Evolutionary conservation across 2,797 vertebrate genomes (phyloP).

Genomic region (Cossypha caffra): DNA sequence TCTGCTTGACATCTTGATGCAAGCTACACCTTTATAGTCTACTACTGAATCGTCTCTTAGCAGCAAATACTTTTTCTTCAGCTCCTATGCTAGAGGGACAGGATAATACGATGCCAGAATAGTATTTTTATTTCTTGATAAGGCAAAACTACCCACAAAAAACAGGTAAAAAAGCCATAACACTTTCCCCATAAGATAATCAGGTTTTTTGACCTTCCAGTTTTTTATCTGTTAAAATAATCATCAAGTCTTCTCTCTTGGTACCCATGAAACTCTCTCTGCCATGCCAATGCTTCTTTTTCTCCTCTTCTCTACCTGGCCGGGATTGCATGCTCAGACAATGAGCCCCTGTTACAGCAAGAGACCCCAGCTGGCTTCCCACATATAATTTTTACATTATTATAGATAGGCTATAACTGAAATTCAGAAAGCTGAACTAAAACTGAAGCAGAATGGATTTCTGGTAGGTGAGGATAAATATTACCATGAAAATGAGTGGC

Average conservation of each 20-base stretch:
- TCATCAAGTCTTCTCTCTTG: background rate
- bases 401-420: background rate
- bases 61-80: background rate
- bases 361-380: background rate
- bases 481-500: background rate
- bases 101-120: background rate
- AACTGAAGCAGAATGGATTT: background rate
- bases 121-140: background rate
- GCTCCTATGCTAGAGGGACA: background rate
- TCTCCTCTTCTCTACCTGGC: background rate
- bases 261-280: background rate
- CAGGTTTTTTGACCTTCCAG: fast-evolving
- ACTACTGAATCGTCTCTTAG: background rate
- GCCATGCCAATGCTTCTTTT: background rate
- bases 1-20: background rate
- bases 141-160: background rate
- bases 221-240: background rate
- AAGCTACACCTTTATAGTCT: background rate
- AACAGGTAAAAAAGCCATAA: background rate
- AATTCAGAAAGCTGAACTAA: background rate
- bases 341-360: background rate
- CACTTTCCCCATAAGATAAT: background rate
- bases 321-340: background rate
- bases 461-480: background rate
- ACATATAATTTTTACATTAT: background rate